These are phyloP conservation scores for Hippocampus kuda DNA, from an alignment of 2,797 vertebrate genomes.

Conservation along the genomic window DNA sequence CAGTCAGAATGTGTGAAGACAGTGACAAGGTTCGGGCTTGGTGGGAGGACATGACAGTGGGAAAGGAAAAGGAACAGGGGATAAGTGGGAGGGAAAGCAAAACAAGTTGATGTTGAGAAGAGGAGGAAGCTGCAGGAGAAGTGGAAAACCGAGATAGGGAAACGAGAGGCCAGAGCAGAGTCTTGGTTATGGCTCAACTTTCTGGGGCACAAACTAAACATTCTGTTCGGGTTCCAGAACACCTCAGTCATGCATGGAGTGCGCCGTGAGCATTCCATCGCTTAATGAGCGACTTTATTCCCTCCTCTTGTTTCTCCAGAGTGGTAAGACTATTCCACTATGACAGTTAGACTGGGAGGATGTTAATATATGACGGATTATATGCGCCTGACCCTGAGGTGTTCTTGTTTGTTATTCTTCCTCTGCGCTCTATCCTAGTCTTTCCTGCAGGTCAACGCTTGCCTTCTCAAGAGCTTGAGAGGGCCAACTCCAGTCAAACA, in stretches of 20 bases:
- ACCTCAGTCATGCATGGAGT: constrained; percentile 18
- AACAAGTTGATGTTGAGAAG: constrained; percentile 61
- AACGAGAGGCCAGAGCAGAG: constrained; percentile 30
- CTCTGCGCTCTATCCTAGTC: constrained; percentile 18
- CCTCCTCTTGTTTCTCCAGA: constrained; percentile 13
- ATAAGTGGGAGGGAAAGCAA: constrained; percentile 62
- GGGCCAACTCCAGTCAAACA: constrained; percentile 30
- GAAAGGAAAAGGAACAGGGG: constrained; percentile 44
- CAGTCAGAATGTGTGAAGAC: constrained; percentile 28
- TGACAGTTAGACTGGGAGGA: constrained; percentile 13
- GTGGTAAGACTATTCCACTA: constrained; percentile 23
- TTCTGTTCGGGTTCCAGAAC: constrained; percentile 1
- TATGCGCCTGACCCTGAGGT: constrained; percentile 37
- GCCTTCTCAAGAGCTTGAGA: constrained; percentile 29
- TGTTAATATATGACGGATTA: constrained; percentile 53
- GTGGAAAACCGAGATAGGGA: constrained; percentile 58
- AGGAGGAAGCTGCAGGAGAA: constrained; percentile 46
- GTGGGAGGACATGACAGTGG: constrained; percentile 43
- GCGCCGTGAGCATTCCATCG: constrained; percentile 35
- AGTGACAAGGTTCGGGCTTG: constrained; percentile 21
- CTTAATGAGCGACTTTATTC: constrained; percentile 29
- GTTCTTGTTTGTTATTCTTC: constrained; percentile 47
- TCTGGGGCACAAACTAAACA: constrained; percentile 36
- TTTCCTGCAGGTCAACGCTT: constrained; percentile 34
- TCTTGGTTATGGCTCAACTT: constrained; percentile 26